These are phyloP conservation scores for Trissolcus brochymenae DNA, from an alignment of 2,888 invertebrate genomes.

Conservation along the genomic window DNA sequence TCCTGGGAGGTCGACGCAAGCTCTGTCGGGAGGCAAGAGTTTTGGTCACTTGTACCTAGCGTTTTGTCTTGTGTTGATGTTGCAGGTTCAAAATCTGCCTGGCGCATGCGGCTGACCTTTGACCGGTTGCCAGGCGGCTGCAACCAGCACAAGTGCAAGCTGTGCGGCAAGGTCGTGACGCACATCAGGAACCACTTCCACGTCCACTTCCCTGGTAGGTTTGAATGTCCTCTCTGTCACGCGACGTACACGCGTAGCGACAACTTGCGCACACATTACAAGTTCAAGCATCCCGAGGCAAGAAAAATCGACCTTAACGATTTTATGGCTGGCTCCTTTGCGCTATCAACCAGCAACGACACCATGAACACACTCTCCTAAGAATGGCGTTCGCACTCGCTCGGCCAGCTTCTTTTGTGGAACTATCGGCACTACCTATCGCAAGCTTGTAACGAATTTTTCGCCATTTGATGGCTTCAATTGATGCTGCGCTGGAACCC, in stretches of 20 bases:
- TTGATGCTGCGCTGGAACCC: neutral
- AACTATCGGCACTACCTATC: too few relatives aligned
- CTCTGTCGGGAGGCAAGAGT: slow-evolving; percentile 68
- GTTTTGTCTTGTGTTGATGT: slow-evolving; percentile 80
- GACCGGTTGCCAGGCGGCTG: slow-evolving; percentile 94
- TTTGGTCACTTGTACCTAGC: slow-evolving; percentile 67
- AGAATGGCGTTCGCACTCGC: slow-evolving; percentile 56
- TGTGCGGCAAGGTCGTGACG: slow-evolving; percentile 96
- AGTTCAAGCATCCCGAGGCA: slow-evolving; percentile 94
- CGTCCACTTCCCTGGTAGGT: slow-evolving; percentile 94
- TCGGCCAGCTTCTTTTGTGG: slow-evolving; percentile 22
- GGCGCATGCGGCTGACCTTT: slow-evolving; percentile 96
- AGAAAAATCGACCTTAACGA: slow-evolving; percentile 86
- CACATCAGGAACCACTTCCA: slow-evolving; percentile 96
- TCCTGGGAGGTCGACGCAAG: slow-evolving; percentile 37
- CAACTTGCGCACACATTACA: slow-evolving; percentile 94
- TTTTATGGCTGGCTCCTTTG: slow-evolving; percentile 80
- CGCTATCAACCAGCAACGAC: slow-evolving; percentile 77
- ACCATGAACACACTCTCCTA: slow-evolving; percentile 79
- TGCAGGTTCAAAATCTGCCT: slow-evolving; percentile 93
- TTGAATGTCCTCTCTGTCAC: slow-evolving; percentile 93
- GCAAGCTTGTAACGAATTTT: too few relatives aligned
- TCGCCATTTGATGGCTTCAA: neutral
- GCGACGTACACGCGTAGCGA: slow-evolving; percentile 94
- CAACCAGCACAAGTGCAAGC: slow-evolving; percentile 95